phyloP scores from a whole-genome alignment of 2,113 vertebrate genomes.

The Myocastor coypus region DNA sequence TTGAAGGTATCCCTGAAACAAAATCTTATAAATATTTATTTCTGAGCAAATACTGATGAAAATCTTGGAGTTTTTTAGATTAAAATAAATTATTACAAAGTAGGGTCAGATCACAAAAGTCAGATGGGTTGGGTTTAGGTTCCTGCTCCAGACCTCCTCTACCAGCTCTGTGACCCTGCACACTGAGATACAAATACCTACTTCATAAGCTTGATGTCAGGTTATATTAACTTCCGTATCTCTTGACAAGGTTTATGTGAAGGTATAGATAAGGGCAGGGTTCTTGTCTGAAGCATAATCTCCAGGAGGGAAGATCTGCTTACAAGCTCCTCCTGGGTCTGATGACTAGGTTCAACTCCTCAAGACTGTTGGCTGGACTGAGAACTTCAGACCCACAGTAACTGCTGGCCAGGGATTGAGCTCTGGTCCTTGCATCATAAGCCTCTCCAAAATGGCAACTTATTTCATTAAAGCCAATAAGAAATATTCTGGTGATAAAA shows the following conservation, averaged over 20 bases:
- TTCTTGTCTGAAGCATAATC: not conserved
- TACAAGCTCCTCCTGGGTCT: not conserved
- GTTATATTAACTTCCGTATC: not conserved
- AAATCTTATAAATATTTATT: not conserved
- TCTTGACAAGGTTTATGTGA: not conserved
- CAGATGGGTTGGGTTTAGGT: not conserved
- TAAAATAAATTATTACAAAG: not conserved
- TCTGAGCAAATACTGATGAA: not conserved
- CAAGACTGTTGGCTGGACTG: not conserved
- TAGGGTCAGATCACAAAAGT: not conserved
- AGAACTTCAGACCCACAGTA: not conserved
- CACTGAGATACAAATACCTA: not conserved
- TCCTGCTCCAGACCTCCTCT: not conserved
- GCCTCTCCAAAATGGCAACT: not conserved
- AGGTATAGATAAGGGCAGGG: not conserved
- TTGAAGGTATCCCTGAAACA: not conserved
- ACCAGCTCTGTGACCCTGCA: not conserved
- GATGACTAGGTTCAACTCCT: not conserved
- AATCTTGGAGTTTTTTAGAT: not conserved
- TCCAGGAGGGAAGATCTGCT: not conserved
- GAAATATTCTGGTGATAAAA: not conserved
- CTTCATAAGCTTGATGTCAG: not conserved
- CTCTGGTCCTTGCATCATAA: not conserved
- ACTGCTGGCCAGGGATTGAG: not conserved
- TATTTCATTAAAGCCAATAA: not conserved